Evolutionary conservation across 2,797 vertebrate genomes (phyloP), one percentile per base, ranked within the genome.

Genomic region (Falco berigora): DNA sequence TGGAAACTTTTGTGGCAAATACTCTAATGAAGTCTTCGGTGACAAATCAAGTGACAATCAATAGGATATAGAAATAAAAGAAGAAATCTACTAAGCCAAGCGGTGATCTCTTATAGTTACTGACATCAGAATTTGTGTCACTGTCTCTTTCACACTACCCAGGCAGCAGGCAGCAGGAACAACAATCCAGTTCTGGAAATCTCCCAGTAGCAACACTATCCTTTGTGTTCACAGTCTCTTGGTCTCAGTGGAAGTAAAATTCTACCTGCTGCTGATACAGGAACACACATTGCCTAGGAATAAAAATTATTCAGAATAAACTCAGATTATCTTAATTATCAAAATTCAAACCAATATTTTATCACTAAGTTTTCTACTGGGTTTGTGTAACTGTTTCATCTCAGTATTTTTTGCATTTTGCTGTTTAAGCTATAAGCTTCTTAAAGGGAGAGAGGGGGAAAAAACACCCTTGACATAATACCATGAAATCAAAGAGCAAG

Each of bases 401-500:
- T 59, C 36, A 34, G 49, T 34, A 32, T 80, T 92, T 96, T 92
- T 79, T 94, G 78, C 64, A 83, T 92, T 96, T 92, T 78, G 56
- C 81, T 88, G 58, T 92, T 96, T 83, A 94, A 96, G 75, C 42
- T 94, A 68, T 97, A 89, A 97, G 96, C 94, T 96, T 86, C 92
- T 97, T 94, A 96, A 85, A 77, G 32, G 52, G 86, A n/a, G 67
- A 71, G 53, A 66, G 61, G n/a, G 84, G 30, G 9, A 34, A 50
- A 94, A 93, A 95, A 86, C 27, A 3, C 4, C 34, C 92, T 91
- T 96, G 92, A 97, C 96, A 97, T 96, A 96, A 97, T 97, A 96
- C 96, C 94, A 95, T 90, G 90, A 96, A 98, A 97, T 97, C 97
- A 98, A 97, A 98, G 96, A 97, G 95, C 96, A 95, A 96, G 93